phyloP scores from a whole-genome alignment of 2,888 invertebrate genomes.

The Ferdinandea cuprea region DNA sequence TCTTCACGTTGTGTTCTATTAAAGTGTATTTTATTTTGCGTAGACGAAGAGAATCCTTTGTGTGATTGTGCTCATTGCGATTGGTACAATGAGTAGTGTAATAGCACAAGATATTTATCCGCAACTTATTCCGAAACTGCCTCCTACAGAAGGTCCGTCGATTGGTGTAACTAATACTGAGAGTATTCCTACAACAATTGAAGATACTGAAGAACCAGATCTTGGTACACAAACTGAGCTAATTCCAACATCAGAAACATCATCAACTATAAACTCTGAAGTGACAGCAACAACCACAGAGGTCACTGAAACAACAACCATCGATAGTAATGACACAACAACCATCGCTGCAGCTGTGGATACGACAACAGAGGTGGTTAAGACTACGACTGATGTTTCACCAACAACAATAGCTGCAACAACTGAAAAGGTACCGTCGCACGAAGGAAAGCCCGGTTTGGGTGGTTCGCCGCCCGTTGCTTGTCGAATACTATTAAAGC shows the following conservation, averaged over 20 bases:
- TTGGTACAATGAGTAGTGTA: constrained; percentile 7
- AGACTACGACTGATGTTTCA: neutral
- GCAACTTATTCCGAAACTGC: neutral
- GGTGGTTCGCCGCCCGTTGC: neutral
- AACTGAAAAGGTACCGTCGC: neutral
- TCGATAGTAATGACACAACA: neutral
- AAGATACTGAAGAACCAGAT: constrained; percentile 7
- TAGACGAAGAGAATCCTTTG: constrained; percentile 27
- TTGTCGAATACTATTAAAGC: constrained; percentile 1
- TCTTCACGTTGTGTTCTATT: neutral
- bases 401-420: constrained; percentile 1
- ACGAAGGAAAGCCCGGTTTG: neutral
- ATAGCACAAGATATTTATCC: constrained; percentile 51
- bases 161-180: constrained; percentile 20
- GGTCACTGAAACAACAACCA: constrained; percentile 1
- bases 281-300: constrained; percentile 1
- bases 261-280: neutral
- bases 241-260: neutral
- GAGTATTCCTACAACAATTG: neutral
- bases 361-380: constrained; percentile 1
- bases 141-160: constrained; percentile 23
- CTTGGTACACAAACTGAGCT: constrained; percentile 17
- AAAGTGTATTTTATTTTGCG: constrained; percentile 1
- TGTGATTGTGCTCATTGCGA: constrained; percentile 28
- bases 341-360: neutral